Conservation (phyloP, 1,140 invertebrate species). For the Ericerus pela region DNA sequence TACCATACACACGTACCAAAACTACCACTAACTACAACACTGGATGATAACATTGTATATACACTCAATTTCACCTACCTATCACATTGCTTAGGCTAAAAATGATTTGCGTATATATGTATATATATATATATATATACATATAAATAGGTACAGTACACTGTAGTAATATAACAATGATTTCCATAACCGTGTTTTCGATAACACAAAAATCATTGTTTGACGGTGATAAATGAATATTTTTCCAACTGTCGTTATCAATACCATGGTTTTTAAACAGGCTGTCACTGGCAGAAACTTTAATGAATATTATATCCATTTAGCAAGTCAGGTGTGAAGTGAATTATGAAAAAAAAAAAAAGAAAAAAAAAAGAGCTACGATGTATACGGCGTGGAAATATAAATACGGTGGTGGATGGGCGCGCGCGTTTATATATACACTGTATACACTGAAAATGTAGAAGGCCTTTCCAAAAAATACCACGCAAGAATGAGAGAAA, state of each 20-base stretch:
- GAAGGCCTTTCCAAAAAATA: not conserved
- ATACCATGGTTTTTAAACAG: not conserved
- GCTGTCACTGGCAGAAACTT: conserved; percentile 7
- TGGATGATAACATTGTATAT: too few species aligned
- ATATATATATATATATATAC: too few species aligned
- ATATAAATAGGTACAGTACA: too few species aligned
- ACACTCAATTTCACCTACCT: too few species aligned
- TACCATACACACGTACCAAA: too few species aligned
- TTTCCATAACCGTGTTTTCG: too few species aligned
- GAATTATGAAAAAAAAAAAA: not conserved
- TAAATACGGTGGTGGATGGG: not conserved
- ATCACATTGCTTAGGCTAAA: too few species aligned
- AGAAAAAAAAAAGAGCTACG: not conserved
- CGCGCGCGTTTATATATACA: not conserved
- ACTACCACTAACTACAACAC: too few species aligned
- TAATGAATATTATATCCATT: conserved; percentile 11
- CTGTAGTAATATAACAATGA: too few species aligned
- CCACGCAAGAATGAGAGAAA: too few species aligned
- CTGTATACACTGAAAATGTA: not conserved
- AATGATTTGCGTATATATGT: too few species aligned
- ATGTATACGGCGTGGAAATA: not conserved
- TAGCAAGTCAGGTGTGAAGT: conserved; percentile 10
- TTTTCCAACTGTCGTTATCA: conserved; percentile 6
- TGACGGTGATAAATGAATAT: conserved; percentile 8
- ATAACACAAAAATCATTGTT: conserved; percentile 1